Evolutionary conservation across 23 tunicate species (phyloP).

Genomic region (Clavelina lepadiformis): DNA sequence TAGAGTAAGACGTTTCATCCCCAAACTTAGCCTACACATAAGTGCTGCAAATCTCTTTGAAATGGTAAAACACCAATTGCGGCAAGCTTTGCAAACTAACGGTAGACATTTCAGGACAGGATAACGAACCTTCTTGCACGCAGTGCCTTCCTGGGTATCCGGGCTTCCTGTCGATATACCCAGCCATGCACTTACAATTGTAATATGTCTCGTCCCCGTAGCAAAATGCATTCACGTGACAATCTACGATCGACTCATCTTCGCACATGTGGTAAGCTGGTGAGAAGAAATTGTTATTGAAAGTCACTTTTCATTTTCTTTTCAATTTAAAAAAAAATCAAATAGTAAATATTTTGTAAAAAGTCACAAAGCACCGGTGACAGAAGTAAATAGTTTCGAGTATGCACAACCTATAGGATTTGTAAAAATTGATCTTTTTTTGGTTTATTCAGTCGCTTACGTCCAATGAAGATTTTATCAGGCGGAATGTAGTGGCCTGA

Average conservation of each 20-base stretch:
- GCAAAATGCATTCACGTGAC: conserved; percentile 42
- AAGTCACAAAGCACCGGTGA: too few species aligned
- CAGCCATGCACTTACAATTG: conserved; percentile 47
- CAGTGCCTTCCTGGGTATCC: conserved; percentile 49
- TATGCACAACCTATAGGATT: too few species aligned
- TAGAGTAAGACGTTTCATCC: not conserved
- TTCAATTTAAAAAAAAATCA: not conserved
- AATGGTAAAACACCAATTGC: too few species aligned
- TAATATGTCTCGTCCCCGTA: conserved; percentile 32
- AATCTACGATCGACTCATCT: conserved; percentile 26
- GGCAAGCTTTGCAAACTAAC: too few species aligned
- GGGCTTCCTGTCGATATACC: conserved; percentile 25
- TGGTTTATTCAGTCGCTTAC: too few species aligned
- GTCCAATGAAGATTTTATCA: conserved; percentile 35
- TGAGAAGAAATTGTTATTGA: not conserved
- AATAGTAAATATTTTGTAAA: too few species aligned
- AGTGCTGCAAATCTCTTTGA: not conserved
- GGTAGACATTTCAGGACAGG: too few species aligned
- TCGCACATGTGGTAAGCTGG: conserved; percentile 50
- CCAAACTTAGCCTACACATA: not conserved
- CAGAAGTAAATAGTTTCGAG: too few species aligned
- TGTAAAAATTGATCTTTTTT: too few species aligned
- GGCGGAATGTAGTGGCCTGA: conserved; percentile 31
- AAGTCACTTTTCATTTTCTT: not conserved
- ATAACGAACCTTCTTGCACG: too few species aligned